These are phyloP conservation scores for Ptychodera flava DNA, from an alignment of 35 echinoderm and acorn worm species.

Conservation along the genomic window DNA sequence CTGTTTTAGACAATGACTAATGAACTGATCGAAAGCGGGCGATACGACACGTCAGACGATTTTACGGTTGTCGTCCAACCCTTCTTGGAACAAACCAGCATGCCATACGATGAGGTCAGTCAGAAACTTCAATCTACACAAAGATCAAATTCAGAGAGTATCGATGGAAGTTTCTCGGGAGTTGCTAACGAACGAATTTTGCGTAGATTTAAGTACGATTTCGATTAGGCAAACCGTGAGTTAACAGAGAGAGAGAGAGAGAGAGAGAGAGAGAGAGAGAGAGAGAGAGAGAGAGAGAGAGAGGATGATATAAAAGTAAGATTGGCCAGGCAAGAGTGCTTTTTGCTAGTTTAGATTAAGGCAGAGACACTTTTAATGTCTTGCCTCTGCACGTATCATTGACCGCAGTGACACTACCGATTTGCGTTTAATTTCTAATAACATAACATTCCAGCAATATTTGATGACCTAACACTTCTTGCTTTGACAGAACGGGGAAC, in stretches of 20 bases:
- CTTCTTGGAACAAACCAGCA: slow-evolving; percentile 67
- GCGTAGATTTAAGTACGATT: not conserved
- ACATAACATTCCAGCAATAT: no score
- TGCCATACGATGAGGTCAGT: slow-evolving; percentile 50
- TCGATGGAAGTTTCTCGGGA: not conserved
- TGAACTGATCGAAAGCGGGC: slow-evolving; percentile 44
- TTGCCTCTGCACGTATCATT: no score
- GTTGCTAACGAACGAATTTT: not conserved
- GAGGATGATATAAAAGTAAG: no score
- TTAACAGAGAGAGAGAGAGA: not conserved
- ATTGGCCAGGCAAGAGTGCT: no score
- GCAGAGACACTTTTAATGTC: no score
- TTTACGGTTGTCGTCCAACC: slow-evolving; percentile 91
- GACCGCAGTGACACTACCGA: no score
- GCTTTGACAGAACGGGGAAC: slow-evolving; percentile 40
- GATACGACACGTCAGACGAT: slow-evolving; percentile 77
- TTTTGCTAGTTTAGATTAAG: no score
- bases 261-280: no score
- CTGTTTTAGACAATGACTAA: slow-evolving; percentile 32
- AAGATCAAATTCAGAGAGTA: no score
- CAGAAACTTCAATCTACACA: not conserved
- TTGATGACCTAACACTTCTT: no score
- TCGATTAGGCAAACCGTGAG: not conserved
- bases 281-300: no score
- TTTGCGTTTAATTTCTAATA: no score